phyloP scores from a whole-genome alignment of 2,113 vertebrate species.

The Chaenocephalus aceratus region DNA sequence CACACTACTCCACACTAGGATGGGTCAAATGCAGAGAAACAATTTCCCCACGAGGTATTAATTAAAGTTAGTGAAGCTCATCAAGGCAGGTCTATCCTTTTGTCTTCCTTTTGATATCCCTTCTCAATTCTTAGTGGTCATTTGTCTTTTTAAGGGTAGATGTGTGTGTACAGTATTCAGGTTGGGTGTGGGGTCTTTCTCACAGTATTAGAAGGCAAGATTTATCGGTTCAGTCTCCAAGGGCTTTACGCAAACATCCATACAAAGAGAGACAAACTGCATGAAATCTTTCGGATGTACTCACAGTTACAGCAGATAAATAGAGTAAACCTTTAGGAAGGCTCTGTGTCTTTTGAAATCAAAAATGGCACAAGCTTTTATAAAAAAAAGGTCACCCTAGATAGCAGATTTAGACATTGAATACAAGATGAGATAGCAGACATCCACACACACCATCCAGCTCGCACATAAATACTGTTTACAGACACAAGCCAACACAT shows the following conservation, averaged over 20 bases:
- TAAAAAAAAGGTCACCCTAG: slow-evolving; percentile 37
- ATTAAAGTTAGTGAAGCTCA: slow-evolving; percentile 16
- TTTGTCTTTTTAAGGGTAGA: slow-evolving; percentile 23
- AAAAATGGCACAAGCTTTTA: slow-evolving; percentile 11
- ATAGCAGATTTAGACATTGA: slow-evolving; percentile 22
- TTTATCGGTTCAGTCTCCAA: slow-evolving; percentile 31
- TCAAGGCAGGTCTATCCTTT: slow-evolving; percentile 30
- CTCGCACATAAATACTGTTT: background rate
- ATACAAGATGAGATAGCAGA: slow-evolving; percentile 5
- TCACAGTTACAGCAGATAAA: slow-evolving; percentile 22
- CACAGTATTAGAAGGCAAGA: slow-evolving; percentile 42
- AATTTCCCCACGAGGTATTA: too few relatives aligned
- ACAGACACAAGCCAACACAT: background rate
- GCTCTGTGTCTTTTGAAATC: slow-evolving; percentile 43
- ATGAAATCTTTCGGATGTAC: slow-evolving; percentile 34
- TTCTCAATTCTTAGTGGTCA: slow-evolving; percentile 13
- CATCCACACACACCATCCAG: background rate
- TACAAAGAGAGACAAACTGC: slow-evolving; percentile 4
- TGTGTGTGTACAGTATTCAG: slow-evolving; percentile 31
- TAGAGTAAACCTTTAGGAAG: slow-evolving; percentile 20
- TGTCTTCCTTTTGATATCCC: slow-evolving; percentile 52
- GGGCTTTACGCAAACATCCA: slow-evolving; percentile 6
- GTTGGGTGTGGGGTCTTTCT: slow-evolving; percentile 42
- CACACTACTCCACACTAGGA: too few relatives aligned
- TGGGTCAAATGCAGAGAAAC: too few relatives aligned